Evolutionary conservation across 2,797 vertebrate species (phyloP).

Genomic region (Sebastes aleutianus): DNA sequence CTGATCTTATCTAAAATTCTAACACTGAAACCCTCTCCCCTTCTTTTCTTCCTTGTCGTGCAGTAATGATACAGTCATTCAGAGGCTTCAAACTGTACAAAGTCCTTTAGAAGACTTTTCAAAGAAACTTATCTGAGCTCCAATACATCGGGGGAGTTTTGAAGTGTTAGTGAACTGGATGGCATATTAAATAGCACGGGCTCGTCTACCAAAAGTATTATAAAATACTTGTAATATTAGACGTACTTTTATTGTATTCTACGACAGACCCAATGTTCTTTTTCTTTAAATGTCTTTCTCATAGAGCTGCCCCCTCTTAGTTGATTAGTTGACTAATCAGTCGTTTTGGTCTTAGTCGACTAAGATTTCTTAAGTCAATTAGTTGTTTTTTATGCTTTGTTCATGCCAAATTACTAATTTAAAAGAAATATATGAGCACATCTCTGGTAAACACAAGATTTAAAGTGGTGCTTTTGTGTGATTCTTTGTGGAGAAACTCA

Average conservation of each 20-base stretch:
- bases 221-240: neutral
- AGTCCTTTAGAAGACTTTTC: conserved; percentile 8
- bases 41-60: conserved; percentile 1
- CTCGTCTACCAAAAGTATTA: neutral
- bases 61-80: neutral
- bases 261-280: neutral
- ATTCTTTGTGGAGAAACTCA: too few relatives aligned
- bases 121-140: conserved; percentile 11
- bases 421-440: too few relatives aligned
- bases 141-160: neutral
- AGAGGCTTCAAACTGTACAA: conserved; percentile 6
- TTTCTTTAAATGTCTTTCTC: neutral
- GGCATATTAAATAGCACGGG: neutral
- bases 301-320: neutral
- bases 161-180: neutral
- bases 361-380: too few relatives aligned
- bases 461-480: too few relatives aligned
- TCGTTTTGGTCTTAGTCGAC: too few relatives aligned
- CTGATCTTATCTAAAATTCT: conserved; percentile 45
- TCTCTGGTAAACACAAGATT: too few relatives aligned
- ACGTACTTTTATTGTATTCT: neutral
- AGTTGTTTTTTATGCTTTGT: too few relatives aligned
- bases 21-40: conserved; percentile 8
- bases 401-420: too few relatives aligned
- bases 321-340: too few relatives aligned